These are phyloP conservation scores for Eubucco bourcierii DNA, from an alignment of 2,113 vertebrate species.

Conservation along the genomic window DNA sequence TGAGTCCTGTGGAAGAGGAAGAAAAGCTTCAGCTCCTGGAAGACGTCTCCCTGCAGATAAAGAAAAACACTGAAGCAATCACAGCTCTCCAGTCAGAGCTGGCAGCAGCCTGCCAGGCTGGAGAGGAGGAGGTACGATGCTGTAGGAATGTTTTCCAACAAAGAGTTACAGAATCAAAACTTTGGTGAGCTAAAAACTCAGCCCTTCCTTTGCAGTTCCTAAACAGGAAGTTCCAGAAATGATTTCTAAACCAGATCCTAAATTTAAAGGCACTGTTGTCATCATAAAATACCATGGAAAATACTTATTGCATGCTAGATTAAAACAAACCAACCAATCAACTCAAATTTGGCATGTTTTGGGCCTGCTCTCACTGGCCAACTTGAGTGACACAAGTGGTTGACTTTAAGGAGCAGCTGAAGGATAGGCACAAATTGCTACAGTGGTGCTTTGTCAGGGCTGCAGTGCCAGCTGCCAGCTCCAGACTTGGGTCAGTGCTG, in stretches of 20 bases:
- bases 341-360: background rate
- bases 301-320: background rate
- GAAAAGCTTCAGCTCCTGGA: constrained; percentile 55
- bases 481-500: background rate
- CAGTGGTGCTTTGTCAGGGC: background rate
- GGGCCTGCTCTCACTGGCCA: background rate
- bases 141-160: background rate
- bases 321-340: background rate
- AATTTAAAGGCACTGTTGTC: background rate
- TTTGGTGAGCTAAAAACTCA: background rate
- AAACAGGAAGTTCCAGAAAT: background rate
- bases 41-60: constrained; percentile 33
- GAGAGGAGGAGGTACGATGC: constrained; percentile 75
- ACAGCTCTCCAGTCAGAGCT: constrained; percentile 63
- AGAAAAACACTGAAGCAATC: constrained; percentile 43
- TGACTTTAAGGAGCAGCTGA: background rate
- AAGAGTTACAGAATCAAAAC: background rate
- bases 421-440: constrained; percentile 10
- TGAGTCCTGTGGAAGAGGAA: constrained; percentile 71
- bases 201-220: background rate
- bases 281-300: background rate
- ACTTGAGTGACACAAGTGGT: background rate
- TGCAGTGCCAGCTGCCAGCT: background rate
- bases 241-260: background rate
- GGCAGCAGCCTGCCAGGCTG: constrained; percentile 10